phyloP scores from a whole-genome alignment of 2,113 vertebrate genomes.

The Etheostoma spectabile region DNA sequence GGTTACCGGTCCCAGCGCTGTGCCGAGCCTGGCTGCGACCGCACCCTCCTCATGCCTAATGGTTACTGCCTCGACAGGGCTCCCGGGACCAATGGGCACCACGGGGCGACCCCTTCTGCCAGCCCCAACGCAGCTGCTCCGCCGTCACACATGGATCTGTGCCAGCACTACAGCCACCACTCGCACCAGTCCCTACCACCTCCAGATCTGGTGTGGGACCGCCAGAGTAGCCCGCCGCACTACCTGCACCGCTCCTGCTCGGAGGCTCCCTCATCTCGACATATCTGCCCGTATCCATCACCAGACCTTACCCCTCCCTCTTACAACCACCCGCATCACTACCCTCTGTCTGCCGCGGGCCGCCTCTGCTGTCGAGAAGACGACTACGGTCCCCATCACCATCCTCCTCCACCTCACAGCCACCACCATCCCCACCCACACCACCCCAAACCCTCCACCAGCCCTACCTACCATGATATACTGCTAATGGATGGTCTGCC shows the following conservation, averaged over 20 bases:
- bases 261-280: slow-evolving; percentile 78
- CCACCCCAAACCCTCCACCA: slow-evolving; percentile 72
- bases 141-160: slow-evolving; percentile 81
- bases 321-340: slow-evolving; percentile 74
- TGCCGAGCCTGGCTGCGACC: slow-evolving; percentile 81
- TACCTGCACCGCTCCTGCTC: slow-evolving; percentile 86
- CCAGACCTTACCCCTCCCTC: slow-evolving; percentile 75
- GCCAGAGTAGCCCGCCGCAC: slow-evolving; percentile 76
- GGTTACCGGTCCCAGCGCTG: slow-evolving; percentile 85
- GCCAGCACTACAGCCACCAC: slow-evolving; percentile 82
- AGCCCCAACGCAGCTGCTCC: slow-evolving; percentile 58
- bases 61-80: slow-evolving; percentile 83
- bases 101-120: slow-evolving; percentile 60
- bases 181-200: slow-evolving; percentile 81
- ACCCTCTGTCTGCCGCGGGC: slow-evolving; percentile 65
- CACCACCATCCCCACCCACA: slow-evolving; percentile 77
- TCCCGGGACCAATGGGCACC: slow-evolving; percentile 76
- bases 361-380: slow-evolving; percentile 80
- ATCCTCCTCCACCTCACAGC: slow-evolving; percentile 62
- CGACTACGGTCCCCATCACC: slow-evolving; percentile 74
- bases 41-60: slow-evolving; percentile 82
- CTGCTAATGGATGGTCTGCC: slow-evolving; percentile 85
- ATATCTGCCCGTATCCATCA: slow-evolving; percentile 82
- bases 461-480: slow-evolving; percentile 85
- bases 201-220: slow-evolving; percentile 85